Base-by-base conservation (phyloP, 2,888 invertebrate genomes). In the Argyra leucocephala region DNA sequence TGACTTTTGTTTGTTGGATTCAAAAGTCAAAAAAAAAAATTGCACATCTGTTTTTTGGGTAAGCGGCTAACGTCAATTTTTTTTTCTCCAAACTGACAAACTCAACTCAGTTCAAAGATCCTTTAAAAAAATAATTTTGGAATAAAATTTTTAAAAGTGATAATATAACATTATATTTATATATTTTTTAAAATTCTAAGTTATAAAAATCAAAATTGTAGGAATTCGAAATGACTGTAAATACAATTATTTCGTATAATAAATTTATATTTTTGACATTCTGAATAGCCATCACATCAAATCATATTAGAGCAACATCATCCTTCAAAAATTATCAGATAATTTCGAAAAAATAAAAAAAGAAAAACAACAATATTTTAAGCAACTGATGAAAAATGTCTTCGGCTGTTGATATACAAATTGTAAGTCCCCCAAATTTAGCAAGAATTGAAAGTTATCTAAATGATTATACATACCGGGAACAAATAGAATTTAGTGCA, bases 401-500 rank as follows among this genome's bases (percentile, higher is more conserved):
- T 82, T 85, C 85, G 79, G 83, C 86, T 73, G 82, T 86, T 67
- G 85, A 86, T 75, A 84, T 87, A 75, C 86, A 86, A 79, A 84
- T 86, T 75, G 84, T 82, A 67, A 87, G 86, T 81, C 83, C 83
- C 73, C 82, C 86, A 64, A 87, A 87, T 83, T 82, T 88, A 81
- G 83, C 84, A 66, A 88, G 87, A 83, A 88, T 88, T 73, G 88
- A 88, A 81, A 88, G 90, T 82, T 93, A 90, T 81, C 84, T 93
- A 72, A 91, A 89, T 81, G 93, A 95, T 80, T 84, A 91, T 22
- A 86, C 89, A 64, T 96, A 96, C 76, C 88, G 91, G 77, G 96
- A 96, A 82, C 90, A 91, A 71, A 88, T 95, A 75, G 95, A 96
- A 80, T 26, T 61, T 76, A 93, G 95, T n/a, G 91, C 93, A 63